A percentile compares a stretch with the other conserved stretches of the same genome.
These are phyloP conservation scores for Echinarachnius parma DNA, from an alignment of 53 echinoderm and acorn worm genomes.

Conservation along the genomic window DNA sequence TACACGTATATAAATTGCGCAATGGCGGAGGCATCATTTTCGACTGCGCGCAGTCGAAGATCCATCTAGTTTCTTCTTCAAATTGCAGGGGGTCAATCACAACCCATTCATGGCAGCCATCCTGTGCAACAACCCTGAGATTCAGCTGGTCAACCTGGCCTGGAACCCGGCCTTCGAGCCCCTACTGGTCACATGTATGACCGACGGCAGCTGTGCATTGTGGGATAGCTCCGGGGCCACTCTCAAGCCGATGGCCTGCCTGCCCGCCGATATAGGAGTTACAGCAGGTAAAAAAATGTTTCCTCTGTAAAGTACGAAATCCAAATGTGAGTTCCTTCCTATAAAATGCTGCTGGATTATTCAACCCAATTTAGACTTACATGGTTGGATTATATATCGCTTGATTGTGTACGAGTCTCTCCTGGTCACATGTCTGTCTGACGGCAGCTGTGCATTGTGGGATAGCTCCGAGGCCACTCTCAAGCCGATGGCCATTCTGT, in stretches of 20 bases:
- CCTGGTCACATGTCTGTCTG: slow-evolving; percentile 78
- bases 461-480: slow-evolving; percentile 50
- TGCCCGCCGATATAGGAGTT: slow-evolving; percentile 42
- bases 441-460: slow-evolving; percentile 68
- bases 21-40: no score
- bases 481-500: slow-evolving; percentile 14
- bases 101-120: slow-evolving; percentile 48
- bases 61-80: no score
- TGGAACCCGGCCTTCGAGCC: slow-evolving; percentile 72
- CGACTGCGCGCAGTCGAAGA: no score
- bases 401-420: no score
- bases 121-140: slow-evolving; percentile 49
- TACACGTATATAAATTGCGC: no score
- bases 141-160: slow-evolving; percentile 56
- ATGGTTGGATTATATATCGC: no score
- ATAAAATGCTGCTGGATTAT: no score
- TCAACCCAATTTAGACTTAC: no score
- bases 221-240: slow-evolving; percentile 58
- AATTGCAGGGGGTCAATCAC: slow-evolving; percentile 15
- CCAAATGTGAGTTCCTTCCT: no score
- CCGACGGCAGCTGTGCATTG: slow-evolving; percentile 61
- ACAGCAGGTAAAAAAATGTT: slow-evolving; percentile 87
- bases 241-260: slow-evolving; percentile 20
- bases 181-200: slow-evolving; percentile 73
- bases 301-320: no score